phyloP scores from a whole-genome alignment of 2,797 vertebrate genomes.

The Mico argentatus region DNA sequence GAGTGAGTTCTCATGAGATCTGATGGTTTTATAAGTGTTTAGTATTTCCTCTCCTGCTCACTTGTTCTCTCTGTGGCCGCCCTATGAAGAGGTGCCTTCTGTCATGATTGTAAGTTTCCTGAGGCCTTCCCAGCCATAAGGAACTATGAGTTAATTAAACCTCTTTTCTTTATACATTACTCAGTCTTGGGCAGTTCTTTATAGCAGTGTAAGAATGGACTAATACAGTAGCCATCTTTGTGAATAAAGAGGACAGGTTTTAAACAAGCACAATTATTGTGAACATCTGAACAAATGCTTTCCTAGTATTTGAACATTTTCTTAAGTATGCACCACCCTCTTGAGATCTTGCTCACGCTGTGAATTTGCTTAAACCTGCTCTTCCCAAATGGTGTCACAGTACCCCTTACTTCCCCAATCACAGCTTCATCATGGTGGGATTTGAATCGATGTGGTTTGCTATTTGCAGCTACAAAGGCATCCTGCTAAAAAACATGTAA shows the following conservation, averaged over 20 bases:
- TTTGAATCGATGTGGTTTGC: not conserved
- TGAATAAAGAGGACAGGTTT: not conserved
- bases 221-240: not conserved
- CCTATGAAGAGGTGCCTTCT: too few species aligned
- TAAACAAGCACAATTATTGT: not conserved
- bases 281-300: not conserved
- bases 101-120: too few species aligned
- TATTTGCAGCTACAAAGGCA: not conserved
- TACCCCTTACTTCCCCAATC: too few species aligned
- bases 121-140: too few species aligned
- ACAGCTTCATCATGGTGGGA: fast-evolving
- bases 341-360: not conserved
- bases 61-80: too few species aligned
- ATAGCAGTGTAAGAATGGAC: not conserved
- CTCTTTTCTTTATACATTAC: too few species aligned
- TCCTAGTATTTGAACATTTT: not conserved
- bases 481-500: not conserved
- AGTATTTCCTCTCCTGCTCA: not conserved
- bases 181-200: not conserved
- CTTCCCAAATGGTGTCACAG: not conserved
- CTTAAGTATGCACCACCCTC: not conserved
- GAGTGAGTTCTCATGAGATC: not conserved
- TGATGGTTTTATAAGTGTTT: not conserved
- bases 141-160: too few species aligned
- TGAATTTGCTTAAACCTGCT: not conserved